Evolutionary conservation across 2,888 invertebrate species (phyloP), one percentile per base, ranked within the genome.

Genomic region (Hypercompe scribonia): DNA sequence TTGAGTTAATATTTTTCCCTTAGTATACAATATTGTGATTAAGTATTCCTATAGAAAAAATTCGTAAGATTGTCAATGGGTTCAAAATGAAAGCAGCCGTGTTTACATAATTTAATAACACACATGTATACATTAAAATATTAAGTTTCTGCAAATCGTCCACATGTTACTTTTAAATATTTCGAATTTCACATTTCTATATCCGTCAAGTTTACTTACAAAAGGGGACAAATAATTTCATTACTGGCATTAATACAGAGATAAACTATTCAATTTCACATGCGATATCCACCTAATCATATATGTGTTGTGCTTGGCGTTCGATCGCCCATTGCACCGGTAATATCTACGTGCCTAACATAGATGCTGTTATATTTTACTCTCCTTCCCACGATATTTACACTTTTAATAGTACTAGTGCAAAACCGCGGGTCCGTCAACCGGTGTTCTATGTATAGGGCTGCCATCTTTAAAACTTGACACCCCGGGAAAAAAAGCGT

Each of bases 301-400:
- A 61, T 31, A 61, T 31, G 31, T 74, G 68, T 58, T 67, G 75
- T 67, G 46, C 65, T 72, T 78, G 81, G 72, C 67, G 67, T 68
- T 65, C 36, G 65, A 50, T 70, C 65, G 65, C 50, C 68, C 58
- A 65, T 13, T 50, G 67, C 81, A 77, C 77, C 79, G 84, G 79
- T 79, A 83, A 75, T 72, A 63, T 21, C 24, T 67, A 83, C 84
- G 81, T 83, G 84, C 74, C 39, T 76, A 61, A 79, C 75, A 81
- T 79, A 71, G n/a, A 31, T 31, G 61, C 54, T 73, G 70, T 73
- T 76, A 81, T 72, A 79, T 79, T 82, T 83, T 79, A n/a, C 82
- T 76, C 78, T 72, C 76, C 72, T 79, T 79, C 81, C 78, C 79
- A 81, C 78, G 79, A 68, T 64, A 58, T 78, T 61, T 71, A 58